These are phyloP conservation scores for Urocolius indicus DNA, from an alignment of 2,113 vertebrate genomes.

Conservation along the genomic window DNA sequence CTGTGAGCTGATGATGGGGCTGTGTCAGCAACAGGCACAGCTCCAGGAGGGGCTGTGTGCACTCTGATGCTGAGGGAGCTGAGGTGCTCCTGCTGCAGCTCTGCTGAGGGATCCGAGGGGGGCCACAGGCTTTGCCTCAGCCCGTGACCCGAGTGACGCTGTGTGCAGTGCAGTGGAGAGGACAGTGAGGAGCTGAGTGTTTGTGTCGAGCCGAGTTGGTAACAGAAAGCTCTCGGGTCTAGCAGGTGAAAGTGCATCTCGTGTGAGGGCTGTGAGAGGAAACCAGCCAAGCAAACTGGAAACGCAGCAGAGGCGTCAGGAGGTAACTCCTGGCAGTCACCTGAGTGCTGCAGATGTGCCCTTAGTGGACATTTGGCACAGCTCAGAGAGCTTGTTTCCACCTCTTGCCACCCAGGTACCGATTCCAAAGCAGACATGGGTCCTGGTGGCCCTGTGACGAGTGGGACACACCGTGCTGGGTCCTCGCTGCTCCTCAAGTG, in stretches of 20 bases:
- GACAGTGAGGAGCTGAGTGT: not conserved
- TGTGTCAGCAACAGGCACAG: not conserved
- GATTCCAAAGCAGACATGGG: not conserved
- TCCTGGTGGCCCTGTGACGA: not conserved
- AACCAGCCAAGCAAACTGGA: not conserved
- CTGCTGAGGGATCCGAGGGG: not conserved
- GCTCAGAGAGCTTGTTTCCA: not conserved
- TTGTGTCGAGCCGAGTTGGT: not conserved
- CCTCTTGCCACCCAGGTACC: not conserved
- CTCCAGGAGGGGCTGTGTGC: not conserved
- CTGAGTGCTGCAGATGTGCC: not conserved
- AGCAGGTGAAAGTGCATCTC: not conserved
- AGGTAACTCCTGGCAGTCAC: not conserved
- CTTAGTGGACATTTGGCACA: not conserved
- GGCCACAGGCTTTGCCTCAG: not conserved
- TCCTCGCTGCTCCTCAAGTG: not conserved
- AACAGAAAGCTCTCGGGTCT: not conserved
- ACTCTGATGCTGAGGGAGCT: too few species aligned
- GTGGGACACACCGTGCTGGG: not conserved
- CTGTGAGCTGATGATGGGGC: fast-evolving
- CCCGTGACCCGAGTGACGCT: not conserved
- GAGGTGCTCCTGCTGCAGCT: not conserved
- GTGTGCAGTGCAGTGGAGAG: not conserved
- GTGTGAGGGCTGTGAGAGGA: not conserved
- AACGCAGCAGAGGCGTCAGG: not conserved